Evolutionary conservation across 2,888 invertebrate species (phyloP).

Genomic region (Orchesellides sinensis): DNA sequence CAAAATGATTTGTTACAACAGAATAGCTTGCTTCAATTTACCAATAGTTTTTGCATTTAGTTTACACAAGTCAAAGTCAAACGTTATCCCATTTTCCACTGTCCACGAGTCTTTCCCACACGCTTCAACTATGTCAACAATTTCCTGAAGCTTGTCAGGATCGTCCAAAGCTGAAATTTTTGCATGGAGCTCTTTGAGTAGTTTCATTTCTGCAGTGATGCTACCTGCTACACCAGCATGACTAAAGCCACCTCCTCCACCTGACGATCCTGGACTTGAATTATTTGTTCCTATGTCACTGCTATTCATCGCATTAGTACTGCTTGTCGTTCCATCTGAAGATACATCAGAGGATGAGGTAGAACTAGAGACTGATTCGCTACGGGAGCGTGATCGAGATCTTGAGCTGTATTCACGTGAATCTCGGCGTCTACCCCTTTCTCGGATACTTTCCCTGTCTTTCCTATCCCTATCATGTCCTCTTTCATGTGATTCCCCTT

Average conservation of each 20-base stretch:
- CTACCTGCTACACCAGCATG: conserved; percentile 73
- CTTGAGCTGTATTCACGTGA: conserved; percentile 50
- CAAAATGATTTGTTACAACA: no score
- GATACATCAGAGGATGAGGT: conserved; percentile 54
- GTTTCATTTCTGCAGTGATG: conserved; percentile 74
- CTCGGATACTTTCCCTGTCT: conserved; percentile 30
- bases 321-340: conserved; percentile 52
- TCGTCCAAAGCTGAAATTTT: conserved; percentile 71
- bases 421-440: conserved; percentile 44
- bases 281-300: conserved; percentile 60
- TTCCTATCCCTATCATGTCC: conserved; percentile 22
- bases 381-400: conserved; percentile 57
- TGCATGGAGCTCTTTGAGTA: conserved; percentile 72
- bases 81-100: conserved; percentile 72
- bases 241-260: conserved; percentile 66
- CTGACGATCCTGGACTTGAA: conserved; percentile 57
- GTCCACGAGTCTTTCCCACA: conserved; percentile 73
- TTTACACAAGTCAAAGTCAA: conserved; percentile 75
- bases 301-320: conserved; percentile 41
- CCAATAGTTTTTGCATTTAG: conserved; percentile 71
- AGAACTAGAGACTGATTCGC: conserved; percentile 54
- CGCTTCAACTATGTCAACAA: conserved; percentile 74
- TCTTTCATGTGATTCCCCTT: conserved; percentile 11
- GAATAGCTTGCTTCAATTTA: conserved; percentile 71
- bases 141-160: conserved; percentile 73